Evolutionary conservation across 2,797 vertebrate genomes (phyloP).

Genomic region (Hydrolagus colliei): DNA sequence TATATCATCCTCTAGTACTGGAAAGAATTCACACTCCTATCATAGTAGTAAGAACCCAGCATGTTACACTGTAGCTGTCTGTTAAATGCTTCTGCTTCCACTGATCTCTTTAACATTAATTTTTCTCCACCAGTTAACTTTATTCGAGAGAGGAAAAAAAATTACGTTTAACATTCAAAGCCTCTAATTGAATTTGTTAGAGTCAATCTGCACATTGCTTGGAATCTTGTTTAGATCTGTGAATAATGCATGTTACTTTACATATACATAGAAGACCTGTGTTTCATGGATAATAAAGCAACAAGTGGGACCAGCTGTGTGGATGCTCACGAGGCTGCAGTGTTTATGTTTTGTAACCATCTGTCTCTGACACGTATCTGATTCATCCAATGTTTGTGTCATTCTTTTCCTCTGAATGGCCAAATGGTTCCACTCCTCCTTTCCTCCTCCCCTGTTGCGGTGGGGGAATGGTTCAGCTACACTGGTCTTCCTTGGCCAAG

Average conservation of each 20-base stretch:
- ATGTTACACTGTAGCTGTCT: neutral
- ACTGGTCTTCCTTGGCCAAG: no score
- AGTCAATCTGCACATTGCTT: neutral
- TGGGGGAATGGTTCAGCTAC: no score
- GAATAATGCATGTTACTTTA: neutral
- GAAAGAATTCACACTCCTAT: neutral
- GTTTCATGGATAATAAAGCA: neutral
- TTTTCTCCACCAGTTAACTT: neutral
- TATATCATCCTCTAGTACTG: neutral
- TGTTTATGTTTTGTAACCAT: neutral
- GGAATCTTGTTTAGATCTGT: neutral
- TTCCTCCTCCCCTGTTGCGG: no score
- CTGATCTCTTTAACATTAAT: neutral
- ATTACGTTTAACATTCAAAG: neutral
- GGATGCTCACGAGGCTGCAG: neutral
- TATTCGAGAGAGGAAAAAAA: neutral
- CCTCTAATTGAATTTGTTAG: neutral
- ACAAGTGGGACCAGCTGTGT: neutral
- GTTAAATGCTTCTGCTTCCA: no score
- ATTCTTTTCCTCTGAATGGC: neutral
- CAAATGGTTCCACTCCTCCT: no score
- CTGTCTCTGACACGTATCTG: neutral
- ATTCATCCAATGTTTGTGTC: neutral
- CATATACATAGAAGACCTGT: neutral
- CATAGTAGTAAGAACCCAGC: neutral